Evolutionary conservation across 2,888 invertebrate species (phyloP).

Genomic region (Cheilosia vernalis): DNA sequence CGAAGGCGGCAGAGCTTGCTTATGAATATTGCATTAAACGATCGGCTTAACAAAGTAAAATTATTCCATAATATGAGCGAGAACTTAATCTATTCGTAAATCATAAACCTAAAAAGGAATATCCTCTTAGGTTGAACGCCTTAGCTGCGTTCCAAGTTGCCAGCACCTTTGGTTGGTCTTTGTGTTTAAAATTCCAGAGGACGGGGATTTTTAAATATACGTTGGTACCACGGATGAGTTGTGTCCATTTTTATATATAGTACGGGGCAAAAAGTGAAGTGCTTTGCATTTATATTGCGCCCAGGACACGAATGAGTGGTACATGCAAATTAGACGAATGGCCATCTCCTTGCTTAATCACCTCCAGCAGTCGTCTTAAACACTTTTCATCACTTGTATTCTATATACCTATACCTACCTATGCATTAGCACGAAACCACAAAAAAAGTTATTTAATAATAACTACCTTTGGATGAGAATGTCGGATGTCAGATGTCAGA

Average conservation of each 20-base stretch:
- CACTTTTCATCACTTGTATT: too few species aligned
- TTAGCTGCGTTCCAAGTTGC: conserved; percentile 34
- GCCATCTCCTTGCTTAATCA: conserved; percentile 6
- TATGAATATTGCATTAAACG: conserved; percentile 69
- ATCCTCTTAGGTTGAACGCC: conserved; percentile 23
- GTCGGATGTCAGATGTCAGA: too few species aligned
- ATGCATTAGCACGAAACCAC: too few species aligned
- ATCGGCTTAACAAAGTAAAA: conserved; percentile 53
- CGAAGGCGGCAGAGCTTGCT: conserved; percentile 20
- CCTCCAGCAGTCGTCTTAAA: neutral
- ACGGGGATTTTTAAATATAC: conserved; percentile 49
- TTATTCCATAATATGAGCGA: conserved; percentile 63
- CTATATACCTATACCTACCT: too few species aligned
- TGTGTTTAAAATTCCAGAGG: conserved; percentile 43
- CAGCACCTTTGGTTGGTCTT: conserved; percentile 35
- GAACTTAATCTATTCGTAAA: conserved; percentile 69
- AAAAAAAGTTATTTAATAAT: too few species aligned
- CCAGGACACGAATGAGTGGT: conserved; percentile 40
- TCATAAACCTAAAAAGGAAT: conserved; percentile 30
- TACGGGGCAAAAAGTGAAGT: conserved; percentile 24
- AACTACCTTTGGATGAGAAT: too few species aligned
- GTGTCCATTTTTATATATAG: conserved; percentile 38
- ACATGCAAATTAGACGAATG: conserved; percentile 57
- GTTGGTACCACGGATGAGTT: conserved; percentile 45
- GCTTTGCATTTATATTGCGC: conserved; percentile 71